Conservation (phyloP, 1,140 invertebrate genomes). For the Rhopalosiphum maidis region DNA sequence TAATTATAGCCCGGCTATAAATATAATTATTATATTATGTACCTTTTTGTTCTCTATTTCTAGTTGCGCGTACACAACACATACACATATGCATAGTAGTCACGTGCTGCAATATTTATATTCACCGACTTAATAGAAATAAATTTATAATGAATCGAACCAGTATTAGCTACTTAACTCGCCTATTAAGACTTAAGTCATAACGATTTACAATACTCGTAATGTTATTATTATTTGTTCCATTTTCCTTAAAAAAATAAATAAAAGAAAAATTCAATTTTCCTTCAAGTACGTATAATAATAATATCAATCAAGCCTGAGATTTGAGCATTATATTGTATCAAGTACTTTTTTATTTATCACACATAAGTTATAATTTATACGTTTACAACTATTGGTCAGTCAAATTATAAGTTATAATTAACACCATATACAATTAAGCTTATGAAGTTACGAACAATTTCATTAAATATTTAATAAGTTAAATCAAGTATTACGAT, state of each 20-base stretch:
- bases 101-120: constrained; percentile 15
- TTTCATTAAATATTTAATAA: too few species aligned
- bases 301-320: neutral
- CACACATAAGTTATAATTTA: neutral
- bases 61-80: neutral
- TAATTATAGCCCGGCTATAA: constrained; percentile 21
- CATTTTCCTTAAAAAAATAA: neutral
- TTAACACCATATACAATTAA: neutral
- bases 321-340: neutral
- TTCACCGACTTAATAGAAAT: constrained; percentile 5
- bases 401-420: neutral
- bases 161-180: neutral
- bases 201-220: neutral
- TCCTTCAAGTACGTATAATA: neutral
- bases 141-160: neutral
- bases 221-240: neutral
- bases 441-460: neutral
- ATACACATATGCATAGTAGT: neutral
- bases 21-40: constrained; percentile 15
- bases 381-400: neutral
- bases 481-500: neutral
- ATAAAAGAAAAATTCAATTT: neutral
- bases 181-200: neutral
- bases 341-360: neutral
- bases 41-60: constrained; percentile 24